These are phyloP conservation scores for Catharus fuscescens DNA, from an alignment of 2,113 vertebrate species.

Conservation along the genomic window DNA sequence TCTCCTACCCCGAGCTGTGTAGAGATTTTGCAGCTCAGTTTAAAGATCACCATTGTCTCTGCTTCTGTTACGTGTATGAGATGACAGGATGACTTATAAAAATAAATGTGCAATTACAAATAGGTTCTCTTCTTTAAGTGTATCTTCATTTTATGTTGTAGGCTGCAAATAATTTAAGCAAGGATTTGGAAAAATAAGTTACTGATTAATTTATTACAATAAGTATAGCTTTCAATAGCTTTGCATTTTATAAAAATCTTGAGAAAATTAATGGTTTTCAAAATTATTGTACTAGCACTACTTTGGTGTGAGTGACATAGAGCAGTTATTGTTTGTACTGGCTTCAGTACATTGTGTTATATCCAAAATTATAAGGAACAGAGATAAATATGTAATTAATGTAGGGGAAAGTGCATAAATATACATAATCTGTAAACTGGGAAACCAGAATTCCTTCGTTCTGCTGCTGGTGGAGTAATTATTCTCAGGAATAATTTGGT, in stretches of 20 bases:
- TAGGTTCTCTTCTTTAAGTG: neutral
- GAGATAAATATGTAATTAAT: neutral
- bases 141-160: neutral
- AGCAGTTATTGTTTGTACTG: neutral
- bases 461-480: neutral
- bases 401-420: neutral
- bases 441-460: neutral
- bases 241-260: neutral
- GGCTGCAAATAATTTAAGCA: neutral
- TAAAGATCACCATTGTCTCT: neutral
- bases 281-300: neutral
- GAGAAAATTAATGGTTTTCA: neutral
- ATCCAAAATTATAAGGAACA: neutral
- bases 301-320: neutral
- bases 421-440: neutral
- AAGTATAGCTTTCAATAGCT: neutral
- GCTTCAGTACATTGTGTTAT: neutral
- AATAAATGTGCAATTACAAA: neutral
- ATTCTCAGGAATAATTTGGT: neutral
- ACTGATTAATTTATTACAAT: neutral
- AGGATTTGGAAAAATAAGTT: neutral
- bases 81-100: neutral
- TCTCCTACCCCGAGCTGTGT: neutral
- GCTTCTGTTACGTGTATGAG: neutral
- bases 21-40: neutral